Percentiles rank a stretch among this genome's conserved stretches.
Conservation (phyloP, 2,888 invertebrate genomes). For the Bellardia pandia region DNA sequence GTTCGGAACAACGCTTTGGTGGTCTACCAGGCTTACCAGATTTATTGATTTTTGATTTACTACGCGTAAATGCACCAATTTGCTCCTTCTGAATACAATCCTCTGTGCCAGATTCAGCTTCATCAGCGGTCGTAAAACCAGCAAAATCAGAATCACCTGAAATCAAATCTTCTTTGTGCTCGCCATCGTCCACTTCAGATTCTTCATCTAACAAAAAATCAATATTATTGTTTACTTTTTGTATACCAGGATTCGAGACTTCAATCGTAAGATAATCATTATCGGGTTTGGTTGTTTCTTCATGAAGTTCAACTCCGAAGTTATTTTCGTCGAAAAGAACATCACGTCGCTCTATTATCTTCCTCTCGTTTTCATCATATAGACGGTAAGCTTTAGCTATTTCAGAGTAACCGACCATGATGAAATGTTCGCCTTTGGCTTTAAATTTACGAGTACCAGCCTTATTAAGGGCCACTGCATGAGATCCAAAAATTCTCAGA, state of each 20-base stretch:
- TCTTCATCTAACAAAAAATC: no score
- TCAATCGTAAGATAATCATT: not conserved
- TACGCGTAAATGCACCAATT: not conserved
- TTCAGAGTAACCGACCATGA: slow-evolving; percentile 6
- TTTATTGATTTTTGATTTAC: not conserved
- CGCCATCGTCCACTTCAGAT: not conserved
- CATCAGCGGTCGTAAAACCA: slow-evolving; percentile 12
- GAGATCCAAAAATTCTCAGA: no score
- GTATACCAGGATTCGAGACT: not conserved
- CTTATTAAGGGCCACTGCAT: no score
- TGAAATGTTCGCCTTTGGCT: slow-evolving; percentile 39
- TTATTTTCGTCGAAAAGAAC: not conserved
- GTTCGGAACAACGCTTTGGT: no score
- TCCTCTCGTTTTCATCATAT: slow-evolving; percentile 32
- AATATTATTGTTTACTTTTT: not conserved
- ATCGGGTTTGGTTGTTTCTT: not conserved
- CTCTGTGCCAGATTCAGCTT: no score
- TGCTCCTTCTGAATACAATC: not conserved
- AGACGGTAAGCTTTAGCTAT: slow-evolving; percentile 51
- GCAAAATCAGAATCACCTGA: not conserved
- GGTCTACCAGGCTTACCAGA: slow-evolving; percentile 19
- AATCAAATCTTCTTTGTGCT: not conserved
- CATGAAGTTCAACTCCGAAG: not conserved
- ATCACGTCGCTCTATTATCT: slow-evolving; percentile 11
- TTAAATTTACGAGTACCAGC: not conserved